Evolutionary conservation across 1,140 invertebrate species (phyloP), one percentile per base, ranked within the genome.

Genomic region (Campoletis sonorensis): DNA sequence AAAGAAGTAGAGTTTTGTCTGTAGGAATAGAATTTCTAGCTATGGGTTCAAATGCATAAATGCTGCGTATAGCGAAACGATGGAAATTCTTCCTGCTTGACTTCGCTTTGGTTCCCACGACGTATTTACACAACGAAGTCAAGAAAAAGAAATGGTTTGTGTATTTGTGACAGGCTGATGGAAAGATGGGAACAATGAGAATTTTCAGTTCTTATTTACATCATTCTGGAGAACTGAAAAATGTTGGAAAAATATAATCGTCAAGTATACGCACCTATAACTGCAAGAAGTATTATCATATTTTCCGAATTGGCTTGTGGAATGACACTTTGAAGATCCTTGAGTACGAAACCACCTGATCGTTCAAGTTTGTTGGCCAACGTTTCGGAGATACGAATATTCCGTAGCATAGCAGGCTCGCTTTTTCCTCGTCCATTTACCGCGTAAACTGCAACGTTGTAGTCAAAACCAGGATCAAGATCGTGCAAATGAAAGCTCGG

Each of bases 361-460:
- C 81, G 85, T 10, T 87, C 81, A 33, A 86, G 73, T 26, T 86
- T 90, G 7, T 85, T 85, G 5, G 90, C 91, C 80, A 92, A 87
- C 61, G 90, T 82, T 72, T 92, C 91, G n/a, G 87, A 84, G 13
- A 95, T 90, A 37, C 92, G 89, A 54, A 95, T 91, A 82, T 93
- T 93, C 79, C 94, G 91, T 81, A 95, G 89, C 70, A 95, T 89
- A 21, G 94, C 92, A 0, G 94, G 94, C 30, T 94, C 92, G 87
- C 95, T 96, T 72, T 93, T 92, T 49, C 96, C 96, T 84, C 94
- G 95, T 49, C 93, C 93, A 88, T 96, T 96, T 80, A 94, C 93
- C 64, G 95, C 95, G 86, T 95, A 96, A 81, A 96, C 92, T 54
- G 93, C 90, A 68, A 96, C 91, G 81, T 94, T 93, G 89, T 96